Evolutionary conservation across 2,888 invertebrate species (phyloP).

Genomic region (Apotomis capreana): DNA sequence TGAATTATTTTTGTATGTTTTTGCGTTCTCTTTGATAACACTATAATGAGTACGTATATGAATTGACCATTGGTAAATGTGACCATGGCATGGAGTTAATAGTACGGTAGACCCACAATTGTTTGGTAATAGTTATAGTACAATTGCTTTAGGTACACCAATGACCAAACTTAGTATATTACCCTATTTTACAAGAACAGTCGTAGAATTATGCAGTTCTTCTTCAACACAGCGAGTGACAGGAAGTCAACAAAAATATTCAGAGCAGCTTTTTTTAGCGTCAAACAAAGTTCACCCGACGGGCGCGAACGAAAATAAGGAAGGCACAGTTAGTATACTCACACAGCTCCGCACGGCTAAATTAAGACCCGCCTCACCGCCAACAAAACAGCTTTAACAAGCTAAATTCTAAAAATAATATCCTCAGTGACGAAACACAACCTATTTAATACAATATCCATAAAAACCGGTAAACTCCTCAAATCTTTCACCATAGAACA

Average conservation of each 20-base stretch:
- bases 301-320: slow-evolving; percentile 66
- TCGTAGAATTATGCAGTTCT: slow-evolving; percentile 11
- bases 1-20: no score
- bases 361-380: slow-evolving; percentile 78
- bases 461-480: slow-evolving; percentile 37
- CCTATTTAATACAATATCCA: slow-evolving; percentile 60
- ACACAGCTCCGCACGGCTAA: slow-evolving; percentile 76
- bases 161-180: no score
- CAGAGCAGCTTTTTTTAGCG: slow-evolving; percentile 41
- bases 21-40: no score
- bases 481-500: slow-evolving; percentile 34
- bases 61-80: no score
- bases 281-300: slow-evolving; percentile 52
- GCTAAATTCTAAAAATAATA: slow-evolving; percentile 80
- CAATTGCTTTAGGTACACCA: no score
- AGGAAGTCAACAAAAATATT: slow-evolving; percentile 42
- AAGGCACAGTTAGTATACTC: slow-evolving; percentile 72
- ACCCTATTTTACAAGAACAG: no score
- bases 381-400: slow-evolving; percentile 73
- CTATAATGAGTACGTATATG: no score
- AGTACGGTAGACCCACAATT: no score
- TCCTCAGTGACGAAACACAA: slow-evolving; percentile 74
- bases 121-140: no score
- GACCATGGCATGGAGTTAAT: no score
- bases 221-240: slow-evolving; percentile 15